Base-by-base conservation (phyloP, 2,797 vertebrate genomes). In the Protosalanx chinensis region DNA sequence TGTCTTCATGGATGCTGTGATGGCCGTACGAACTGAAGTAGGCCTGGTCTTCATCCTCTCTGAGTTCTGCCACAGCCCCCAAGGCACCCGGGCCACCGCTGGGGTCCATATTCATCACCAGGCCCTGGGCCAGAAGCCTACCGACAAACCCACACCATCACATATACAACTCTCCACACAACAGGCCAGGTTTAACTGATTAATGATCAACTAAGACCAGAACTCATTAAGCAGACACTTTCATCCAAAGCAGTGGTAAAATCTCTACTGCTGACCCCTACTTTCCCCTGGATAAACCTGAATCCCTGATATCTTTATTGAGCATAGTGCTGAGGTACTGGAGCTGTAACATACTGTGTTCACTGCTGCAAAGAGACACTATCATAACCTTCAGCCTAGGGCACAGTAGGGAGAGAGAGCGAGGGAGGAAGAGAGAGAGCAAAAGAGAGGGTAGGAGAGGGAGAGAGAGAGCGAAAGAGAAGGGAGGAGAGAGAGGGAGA, bases 11-110 rank as follows among this genome's bases (percentile, higher is more conserved):
- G 87, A 99, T 98, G 85, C 94, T 90, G 76, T 96, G 94, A 86
- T 99, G 97, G 71, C 96, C 95, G 0, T 99, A 99, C 15, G 97
- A 99, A 89, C 94, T 93, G 93, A 99, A 99, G 89, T 99, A 99
- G 84, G 95, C 93, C 29, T 95, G 94, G 61, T 98, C 96, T 80
- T 99, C 97, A 0, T 97, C 94, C 72, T 97, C 95, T 0, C 84
- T 87, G 35, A 98, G 94, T 79, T 94, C 94, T 2, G 93, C 91
- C 66, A 95, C 81, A 15, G 92, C 20, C 20, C 88, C 81, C 66
- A 89, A 67, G 46, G 90, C 82, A 16, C 86, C 78, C 0, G 88
- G 73, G 74, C 85, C 79, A 74, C 84, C 88, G 75, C 88, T 63
- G 68, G 91, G 89, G 82, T 94, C 95, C 37, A 91, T 41, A n/a